Evolutionary conservation across 2,113 vertebrate species (phyloP).

Genomic region (Rhinolophus sinicus): DNA sequence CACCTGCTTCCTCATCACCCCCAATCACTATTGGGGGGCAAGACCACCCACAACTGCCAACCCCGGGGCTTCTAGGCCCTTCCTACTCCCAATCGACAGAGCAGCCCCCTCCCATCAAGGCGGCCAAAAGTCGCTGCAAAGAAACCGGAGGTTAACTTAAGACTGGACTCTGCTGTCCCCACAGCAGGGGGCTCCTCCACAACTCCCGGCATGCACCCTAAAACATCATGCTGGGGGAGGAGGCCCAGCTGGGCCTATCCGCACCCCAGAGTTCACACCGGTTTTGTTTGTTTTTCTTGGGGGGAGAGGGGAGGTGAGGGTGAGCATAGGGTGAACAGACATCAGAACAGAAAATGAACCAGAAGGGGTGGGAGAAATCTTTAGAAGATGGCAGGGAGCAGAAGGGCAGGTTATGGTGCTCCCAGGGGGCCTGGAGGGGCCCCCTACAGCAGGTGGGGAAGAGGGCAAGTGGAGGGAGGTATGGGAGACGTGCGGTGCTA

Average conservation of each 20-base stretch:
- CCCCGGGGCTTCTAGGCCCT: not conserved
- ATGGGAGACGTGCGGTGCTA: conserved; percentile 62
- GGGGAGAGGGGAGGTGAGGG: not conserved
- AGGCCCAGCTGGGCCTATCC: conserved; percentile 55
- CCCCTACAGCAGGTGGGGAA: conserved; percentile 41
- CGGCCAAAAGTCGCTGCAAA: conserved; percentile 76
- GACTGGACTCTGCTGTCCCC: conserved; percentile 58
- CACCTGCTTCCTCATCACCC: not conserved
- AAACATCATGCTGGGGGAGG: conserved; percentile 57
- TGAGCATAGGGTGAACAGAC: conserved; percentile 78
- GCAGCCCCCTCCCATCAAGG: conserved; percentile 72
- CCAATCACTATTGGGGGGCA: not conserved
- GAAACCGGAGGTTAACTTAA: conserved; percentile 79
- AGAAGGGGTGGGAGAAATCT: conserved; percentile 68
- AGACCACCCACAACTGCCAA: not conserved
- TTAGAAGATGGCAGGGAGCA: conserved; percentile 62
- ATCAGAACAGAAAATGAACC: conserved; percentile 79
- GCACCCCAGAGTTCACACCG: conserved; percentile 64
- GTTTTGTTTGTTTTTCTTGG: not conserved
- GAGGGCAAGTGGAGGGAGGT: conserved; percentile 50
- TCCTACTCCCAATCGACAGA: conserved; percentile 52
- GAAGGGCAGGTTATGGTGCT: conserved; percentile 40
- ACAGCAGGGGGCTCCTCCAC: conserved; percentile 61
- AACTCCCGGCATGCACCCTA: conserved; percentile 78
- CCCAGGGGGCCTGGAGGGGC: conserved; percentile 52